A percentile compares a stretch with the other conserved stretches of the same genome.
Conservation (phyloP, 2,113 vertebrate species). For the Microcebus ravelobensis region DNA sequence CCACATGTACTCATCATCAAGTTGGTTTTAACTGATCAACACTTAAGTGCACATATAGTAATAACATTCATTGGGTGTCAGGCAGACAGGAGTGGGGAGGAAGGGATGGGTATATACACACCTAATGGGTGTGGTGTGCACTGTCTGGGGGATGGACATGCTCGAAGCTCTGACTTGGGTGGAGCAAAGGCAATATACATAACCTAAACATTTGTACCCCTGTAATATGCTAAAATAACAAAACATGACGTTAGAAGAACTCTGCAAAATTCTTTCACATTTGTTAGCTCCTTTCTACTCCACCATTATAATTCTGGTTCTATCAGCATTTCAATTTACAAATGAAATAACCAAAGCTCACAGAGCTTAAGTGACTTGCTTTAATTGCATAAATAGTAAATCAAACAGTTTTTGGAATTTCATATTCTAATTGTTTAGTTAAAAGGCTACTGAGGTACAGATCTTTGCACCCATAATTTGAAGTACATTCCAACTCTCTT, state of each 20-base stretch:
- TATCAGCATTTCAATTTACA: neutral
- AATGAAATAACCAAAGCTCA: neutral
- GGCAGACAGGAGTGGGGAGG: no score
- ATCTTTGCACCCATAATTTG: neutral
- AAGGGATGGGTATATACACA: no score
- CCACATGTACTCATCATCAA: no score
- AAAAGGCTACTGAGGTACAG: neutral
- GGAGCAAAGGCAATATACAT: no score
- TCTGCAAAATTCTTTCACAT: neutral
- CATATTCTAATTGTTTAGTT: neutral
- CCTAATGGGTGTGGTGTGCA: no score
- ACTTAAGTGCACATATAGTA: no score
- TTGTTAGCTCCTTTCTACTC: neutral
- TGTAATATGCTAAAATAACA: no score
- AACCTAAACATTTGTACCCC: no score
- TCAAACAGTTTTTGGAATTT: slow-evolving; percentile 12
- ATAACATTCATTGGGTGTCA: no score
- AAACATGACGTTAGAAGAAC: neutral
- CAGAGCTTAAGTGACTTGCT: neutral
- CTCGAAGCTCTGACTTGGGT: no score
- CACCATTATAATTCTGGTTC: neutral
- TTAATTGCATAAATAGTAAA: neutral
- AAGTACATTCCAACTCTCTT: neutral
- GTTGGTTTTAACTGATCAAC: no score
- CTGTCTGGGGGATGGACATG: no score